phyloP scores from a whole-genome alignment of 2,797 vertebrate species.

The Harpagifer antarcticus region DNA sequence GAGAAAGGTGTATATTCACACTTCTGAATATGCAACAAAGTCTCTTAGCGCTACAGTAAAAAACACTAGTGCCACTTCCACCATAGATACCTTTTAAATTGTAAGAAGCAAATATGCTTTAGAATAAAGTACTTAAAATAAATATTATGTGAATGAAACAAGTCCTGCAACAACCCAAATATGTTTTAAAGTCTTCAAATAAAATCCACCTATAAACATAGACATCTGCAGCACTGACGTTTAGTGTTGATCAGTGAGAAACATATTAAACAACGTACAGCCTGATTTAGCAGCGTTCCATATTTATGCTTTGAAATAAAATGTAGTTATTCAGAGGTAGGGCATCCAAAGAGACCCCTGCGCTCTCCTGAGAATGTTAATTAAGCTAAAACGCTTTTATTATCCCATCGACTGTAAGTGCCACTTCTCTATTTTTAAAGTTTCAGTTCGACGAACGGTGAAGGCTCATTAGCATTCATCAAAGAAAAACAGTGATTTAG shows the following conservation, averaged over 20 bases:
- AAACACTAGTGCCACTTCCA: background rate
- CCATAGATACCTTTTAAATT: background rate
- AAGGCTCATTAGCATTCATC: conserved; percentile 44
- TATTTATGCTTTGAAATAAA: conserved; percentile 22
- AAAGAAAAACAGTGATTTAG: conserved; percentile 47
- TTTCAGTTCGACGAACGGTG: conserved; percentile 5
- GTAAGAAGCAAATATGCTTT: background rate
- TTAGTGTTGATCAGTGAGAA: conserved; percentile 23
- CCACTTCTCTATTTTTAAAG: conserved; percentile 46
- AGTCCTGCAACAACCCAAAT: background rate
- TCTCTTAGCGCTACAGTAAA: background rate
- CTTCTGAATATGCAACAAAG: conserved; percentile 25
- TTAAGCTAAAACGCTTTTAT: conserved; percentile 55
- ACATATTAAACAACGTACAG: conserved; percentile 12
- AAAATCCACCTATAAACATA: background rate
- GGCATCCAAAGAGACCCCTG: conserved; percentile 19
- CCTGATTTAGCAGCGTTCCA: conserved; percentile 6
- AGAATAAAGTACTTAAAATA: background rate
- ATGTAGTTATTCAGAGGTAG: conserved; percentile 17
- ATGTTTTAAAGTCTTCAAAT: background rate
- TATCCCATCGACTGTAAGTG: conserved; percentile 43
- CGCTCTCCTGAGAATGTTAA: conserved; percentile 50
- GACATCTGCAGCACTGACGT: conserved; percentile 9
- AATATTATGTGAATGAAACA: background rate
- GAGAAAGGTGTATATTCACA: conserved; percentile 28